Percentiles rank a stretch among this genome's conserved stretches.
Conservation (phyloP, 2,113 vertebrate genomes). For the Brachypodius melanocephalos region DNA sequence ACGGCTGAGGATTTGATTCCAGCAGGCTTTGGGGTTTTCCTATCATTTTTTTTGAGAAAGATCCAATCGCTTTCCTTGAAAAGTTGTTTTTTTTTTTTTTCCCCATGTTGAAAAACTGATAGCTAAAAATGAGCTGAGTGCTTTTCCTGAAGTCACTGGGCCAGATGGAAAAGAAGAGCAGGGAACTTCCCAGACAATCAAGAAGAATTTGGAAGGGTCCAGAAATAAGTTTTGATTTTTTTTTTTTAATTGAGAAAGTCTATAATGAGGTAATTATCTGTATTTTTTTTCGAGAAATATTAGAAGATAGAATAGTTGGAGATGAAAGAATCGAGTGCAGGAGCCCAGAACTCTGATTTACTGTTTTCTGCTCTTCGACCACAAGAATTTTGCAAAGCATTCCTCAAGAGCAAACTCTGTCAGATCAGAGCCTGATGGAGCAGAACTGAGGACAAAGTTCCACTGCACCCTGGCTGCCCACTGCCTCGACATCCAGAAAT, state of each 20-base stretch:
- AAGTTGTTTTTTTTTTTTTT: too few species aligned
- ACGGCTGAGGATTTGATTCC: background rate
- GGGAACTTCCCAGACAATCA: background rate
- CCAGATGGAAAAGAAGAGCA: background rate
- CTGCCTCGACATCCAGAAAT: background rate
- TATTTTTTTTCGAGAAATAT: background rate
- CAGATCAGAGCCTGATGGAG: background rate
- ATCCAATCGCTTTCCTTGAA: background rate
- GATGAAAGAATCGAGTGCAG: background rate
- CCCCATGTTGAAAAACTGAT: background rate
- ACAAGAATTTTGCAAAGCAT: conserved; percentile 45
- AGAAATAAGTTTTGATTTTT: background rate
- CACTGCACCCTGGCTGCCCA: background rate
- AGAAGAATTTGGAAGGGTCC: background rate
- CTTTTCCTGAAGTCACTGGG: background rate
- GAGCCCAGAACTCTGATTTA: conserved; percentile 36
- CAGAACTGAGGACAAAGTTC: conserved; percentile 25
- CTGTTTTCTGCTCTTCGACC: background rate
- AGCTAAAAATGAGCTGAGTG: background rate
- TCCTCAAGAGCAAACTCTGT: background rate
- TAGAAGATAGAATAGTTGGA: background rate
- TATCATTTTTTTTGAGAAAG: background rate
- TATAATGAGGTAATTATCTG: background rate
- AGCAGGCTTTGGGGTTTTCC: background rate
- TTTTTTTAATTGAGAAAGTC: background rate